Base-by-base conservation (phyloP, 2,797 vertebrate genomes). In the Alosa sapidissima region DNA sequence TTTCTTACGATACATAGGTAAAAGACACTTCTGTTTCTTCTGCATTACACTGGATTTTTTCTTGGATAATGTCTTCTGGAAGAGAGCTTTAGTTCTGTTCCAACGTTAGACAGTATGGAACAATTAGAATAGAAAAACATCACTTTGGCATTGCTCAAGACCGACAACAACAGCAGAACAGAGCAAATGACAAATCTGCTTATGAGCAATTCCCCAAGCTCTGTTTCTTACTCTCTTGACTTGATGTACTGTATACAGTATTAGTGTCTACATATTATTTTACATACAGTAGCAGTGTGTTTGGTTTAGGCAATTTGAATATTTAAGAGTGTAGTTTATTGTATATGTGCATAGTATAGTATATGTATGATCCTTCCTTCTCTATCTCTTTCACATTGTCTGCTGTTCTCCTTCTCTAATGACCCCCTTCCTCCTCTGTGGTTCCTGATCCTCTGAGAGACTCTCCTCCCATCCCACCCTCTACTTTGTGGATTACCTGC, bases 401-500 rank as follows among this genome's bases (percentile, higher is more conserved):
- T 24, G 16, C 72, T 16, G 3, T 6, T 5, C 33, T 41, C 13
- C 16, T 2, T 75, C 33, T 47, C 0, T 78, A 78, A 78, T 78
- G 72, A 47, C 8, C 72, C 72, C 72, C 16, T 47, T 78, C 36
- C 2, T 24, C 58, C 58, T 24, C 58, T 62, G 21, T 51, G 49
- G 49, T 11, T 51, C 49, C 10, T 65, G n/a, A 28, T 65, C 60
- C n/a, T 65, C 60, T 28, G 2, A 8, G n/a, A 19, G 5, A 1
- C 14, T 78, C 72, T 75, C 33, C 72, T 78, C 41, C 41, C 14
- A 19, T 47, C 41, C 33, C 19, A 78, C 36, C 72, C 72, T 45
- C 6, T 78, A 45, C 36, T 78, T 78, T 45, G 13, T 78, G 72
- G 72, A 78, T 78, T 78, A 78, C 16, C 72, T 45, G 72, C 72